phyloP scores from a whole-genome alignment of 1,140 invertebrate species.

The Periplaneta americana region DNA sequence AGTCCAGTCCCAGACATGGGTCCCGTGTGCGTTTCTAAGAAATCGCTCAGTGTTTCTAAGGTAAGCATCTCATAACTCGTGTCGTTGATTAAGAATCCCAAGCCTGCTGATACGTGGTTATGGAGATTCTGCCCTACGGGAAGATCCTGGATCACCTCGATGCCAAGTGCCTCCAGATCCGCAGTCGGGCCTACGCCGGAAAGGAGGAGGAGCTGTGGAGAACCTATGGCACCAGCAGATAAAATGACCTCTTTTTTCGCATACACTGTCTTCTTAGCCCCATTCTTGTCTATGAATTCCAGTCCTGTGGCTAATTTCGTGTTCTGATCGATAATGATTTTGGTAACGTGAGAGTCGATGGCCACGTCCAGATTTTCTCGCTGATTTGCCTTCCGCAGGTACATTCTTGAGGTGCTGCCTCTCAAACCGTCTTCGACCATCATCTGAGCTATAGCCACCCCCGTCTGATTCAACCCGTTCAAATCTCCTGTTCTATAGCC shows the following conservation, averaged over 20 bases:
- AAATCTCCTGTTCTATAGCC: slow-evolving; percentile 63
- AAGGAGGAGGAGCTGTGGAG: slow-evolving; percentile 16
- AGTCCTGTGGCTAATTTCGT: slow-evolving; percentile 50
- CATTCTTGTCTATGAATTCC: slow-evolving; percentile 45
- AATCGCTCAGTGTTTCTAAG: slow-evolving; percentile 35
- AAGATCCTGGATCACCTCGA: slow-evolving; percentile 37
- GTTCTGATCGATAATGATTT: slow-evolving; percentile 49
- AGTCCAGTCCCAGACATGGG: slow-evolving; percentile 41
- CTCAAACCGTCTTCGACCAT: slow-evolving; percentile 13
- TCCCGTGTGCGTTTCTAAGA: slow-evolving; percentile 35
- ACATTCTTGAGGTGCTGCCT: slow-evolving; percentile 78
- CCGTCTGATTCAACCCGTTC: slow-evolving; percentile 52
- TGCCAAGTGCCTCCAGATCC: slow-evolving; percentile 3
- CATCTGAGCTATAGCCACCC: slow-evolving; percentile 38
- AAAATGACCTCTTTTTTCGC: slow-evolving; percentile 14
- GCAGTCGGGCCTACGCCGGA: slow-evolving; percentile 15
- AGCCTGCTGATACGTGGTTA: slow-evolving; percentile 42
- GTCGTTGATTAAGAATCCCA: slow-evolving; percentile 35
- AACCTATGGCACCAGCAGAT: slow-evolving; percentile 12
- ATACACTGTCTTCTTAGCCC: neutral
- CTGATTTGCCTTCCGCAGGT: slow-evolving; percentile 72
- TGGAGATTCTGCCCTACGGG: slow-evolving; percentile 51
- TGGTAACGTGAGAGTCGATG: slow-evolving; percentile 76
- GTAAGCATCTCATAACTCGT: slow-evolving; percentile 25
- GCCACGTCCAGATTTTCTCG: slow-evolving; percentile 82